phyloP scores from a whole-genome alignment of 1,140 invertebrate genomes.

The Apis cerana region DNA sequence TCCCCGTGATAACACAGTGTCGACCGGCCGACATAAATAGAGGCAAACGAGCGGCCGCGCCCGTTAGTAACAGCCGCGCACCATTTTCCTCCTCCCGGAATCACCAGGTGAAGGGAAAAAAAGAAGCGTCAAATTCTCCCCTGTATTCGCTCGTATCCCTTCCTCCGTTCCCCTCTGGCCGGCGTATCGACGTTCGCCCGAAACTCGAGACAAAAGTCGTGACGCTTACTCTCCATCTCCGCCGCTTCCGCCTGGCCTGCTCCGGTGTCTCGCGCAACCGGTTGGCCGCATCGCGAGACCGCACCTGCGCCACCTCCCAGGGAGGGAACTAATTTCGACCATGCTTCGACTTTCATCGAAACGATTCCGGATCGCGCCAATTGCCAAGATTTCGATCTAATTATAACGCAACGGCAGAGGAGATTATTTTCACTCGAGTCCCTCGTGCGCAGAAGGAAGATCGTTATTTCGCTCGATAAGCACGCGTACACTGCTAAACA shows the following conservation, averaged over 20 bases:
- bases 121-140: no score
- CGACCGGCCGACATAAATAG: conserved; percentile 47
- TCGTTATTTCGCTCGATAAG: no score
- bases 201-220: conserved; percentile 71
- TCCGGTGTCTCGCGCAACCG: conserved; percentile 64
- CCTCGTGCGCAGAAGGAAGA: no score
- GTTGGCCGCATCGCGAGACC: conserved; percentile 44
- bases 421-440: no score
- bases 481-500: no score
- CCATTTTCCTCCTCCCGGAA: background rate
- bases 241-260: conserved; percentile 61
- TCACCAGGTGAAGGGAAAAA: background rate
- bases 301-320: background rate
- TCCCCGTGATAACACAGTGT: conserved; percentile 31
- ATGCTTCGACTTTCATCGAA: no score
- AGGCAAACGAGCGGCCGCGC: conserved; percentile 40
- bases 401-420: no score
- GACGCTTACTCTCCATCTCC: background rate
- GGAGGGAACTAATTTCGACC: background rate
- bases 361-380: no score
- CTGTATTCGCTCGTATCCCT: conserved; percentile 2
- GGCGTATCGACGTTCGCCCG: background rate
- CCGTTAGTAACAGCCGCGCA: background rate
- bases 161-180: background rate
- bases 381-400: no score